Percentiles rank a stretch among this genome's conserved stretches.
Conservation (phyloP, 2,888 invertebrate species). For the Dolomedes plantarius region DNA sequence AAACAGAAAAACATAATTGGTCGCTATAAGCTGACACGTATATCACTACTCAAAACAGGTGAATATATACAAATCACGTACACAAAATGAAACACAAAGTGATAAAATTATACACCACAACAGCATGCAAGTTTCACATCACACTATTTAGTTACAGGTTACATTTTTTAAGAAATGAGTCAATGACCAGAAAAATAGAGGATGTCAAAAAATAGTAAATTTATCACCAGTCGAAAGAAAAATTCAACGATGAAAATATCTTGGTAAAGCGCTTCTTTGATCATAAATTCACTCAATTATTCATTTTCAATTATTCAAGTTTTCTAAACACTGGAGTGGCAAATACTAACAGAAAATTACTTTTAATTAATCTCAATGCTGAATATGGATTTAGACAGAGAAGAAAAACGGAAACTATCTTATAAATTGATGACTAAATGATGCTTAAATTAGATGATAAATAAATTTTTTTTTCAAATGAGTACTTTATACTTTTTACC, state of each 20-base stretch:
- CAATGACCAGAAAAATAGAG: constrained; percentile 11
- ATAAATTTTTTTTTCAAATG: too few relatives aligned
- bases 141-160: constrained; percentile 19
- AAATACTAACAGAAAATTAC: too few relatives aligned
- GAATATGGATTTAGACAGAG: too few relatives aligned
- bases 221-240: background rate
- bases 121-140: constrained; percentile 17
- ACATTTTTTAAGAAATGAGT: background rate
- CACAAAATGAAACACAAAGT: constrained; percentile 15
- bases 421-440: too few relatives aligned
- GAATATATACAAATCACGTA: constrained; percentile 51
- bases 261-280: too few relatives aligned
- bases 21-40: constrained; percentile 41
- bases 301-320: too few relatives aligned
- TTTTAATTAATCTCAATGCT: too few relatives aligned
- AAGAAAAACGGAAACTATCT: too few relatives aligned
- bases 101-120: constrained; percentile 27
- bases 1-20: constrained; percentile 20
- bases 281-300: too few relatives aligned
- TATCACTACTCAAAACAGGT: constrained; percentile 38
- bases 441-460: too few relatives aligned
- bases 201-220: background rate
- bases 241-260: background rate
- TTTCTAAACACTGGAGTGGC: too few relatives aligned
- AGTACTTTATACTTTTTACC: too few relatives aligned